phyloP scores from a whole-genome alignment of 1,140 invertebrate genomes.

The Rhyacophila brunnea region DNA sequence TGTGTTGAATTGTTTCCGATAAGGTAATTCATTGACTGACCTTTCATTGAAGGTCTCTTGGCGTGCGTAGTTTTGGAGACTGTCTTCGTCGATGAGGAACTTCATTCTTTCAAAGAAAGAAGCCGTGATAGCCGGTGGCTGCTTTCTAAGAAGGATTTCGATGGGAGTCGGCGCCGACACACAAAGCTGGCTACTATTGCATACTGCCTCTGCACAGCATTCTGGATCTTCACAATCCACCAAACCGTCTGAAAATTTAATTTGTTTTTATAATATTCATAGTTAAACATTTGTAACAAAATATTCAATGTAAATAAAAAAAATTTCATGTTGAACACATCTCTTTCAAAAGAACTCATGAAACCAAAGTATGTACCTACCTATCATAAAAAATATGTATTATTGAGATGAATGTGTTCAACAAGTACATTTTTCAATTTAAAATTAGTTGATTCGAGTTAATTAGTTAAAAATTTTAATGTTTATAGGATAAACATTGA shows the following conservation, averaged over 20 bases:
- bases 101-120: slow-evolving; percentile 98
- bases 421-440: no score
- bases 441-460: no score
- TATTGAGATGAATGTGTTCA: no score
- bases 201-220: slow-evolving; percentile 82
- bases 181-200: slow-evolving; percentile 83
- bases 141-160: slow-evolving; percentile 89
- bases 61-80: slow-evolving; percentile 93
- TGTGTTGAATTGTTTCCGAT: slow-evolving; percentile 6
- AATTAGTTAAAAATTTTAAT: no score
- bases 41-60: slow-evolving; percentile 95
- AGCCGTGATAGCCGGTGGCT: slow-evolving; percentile 92
- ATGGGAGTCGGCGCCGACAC: slow-evolving; percentile 90
- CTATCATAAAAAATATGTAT: no score
- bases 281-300: no score
- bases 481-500: no score
- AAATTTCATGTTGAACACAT: no score
- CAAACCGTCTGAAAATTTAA: slow-evolving; percentile 79
- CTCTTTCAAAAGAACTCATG: no score
- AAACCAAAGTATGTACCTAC: no score
- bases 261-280: no score
- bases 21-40: slow-evolving; percentile 61
- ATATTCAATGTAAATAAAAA: no score
- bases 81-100: slow-evolving; percentile 96
- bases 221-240: slow-evolving; percentile 97